Evolutionary conservation across 2,113 vertebrate species (phyloP), one percentile per base, ranked within the genome.

Genomic region (Chunga burmeisteri): DNA sequence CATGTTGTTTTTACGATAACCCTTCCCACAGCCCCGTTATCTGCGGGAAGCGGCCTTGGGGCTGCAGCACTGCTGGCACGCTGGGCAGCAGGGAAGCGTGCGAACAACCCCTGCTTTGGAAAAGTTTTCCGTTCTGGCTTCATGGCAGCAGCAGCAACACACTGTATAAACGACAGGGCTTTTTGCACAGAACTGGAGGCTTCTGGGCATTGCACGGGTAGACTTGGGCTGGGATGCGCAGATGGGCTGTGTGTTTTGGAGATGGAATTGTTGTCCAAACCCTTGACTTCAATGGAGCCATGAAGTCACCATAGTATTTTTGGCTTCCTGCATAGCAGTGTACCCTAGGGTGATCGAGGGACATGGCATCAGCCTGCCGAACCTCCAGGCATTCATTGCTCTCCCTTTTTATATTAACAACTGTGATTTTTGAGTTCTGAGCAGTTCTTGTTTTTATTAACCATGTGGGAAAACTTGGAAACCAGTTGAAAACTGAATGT

Each of bases 11-110:
- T 78, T 86, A 23, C 1, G n/a, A 83, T 71, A 83, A 90, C 59
- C 47, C 42, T 86, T 77, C 87, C 53, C 0, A 0, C 77, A 62
- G 78, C 52, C 47, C 49, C 0, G 0, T 59, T 95, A 84, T 74
- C 92, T 71, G 68, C 0, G 25, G 87, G 87, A 87, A 84, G 81
- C 0, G 29, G 61, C 95, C 70, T 81, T 85, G 94, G 62, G 44
- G 66, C 90, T 46, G 46, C 1, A 4, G 52, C 20, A 0, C 1
- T 3, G n/a, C 59, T 1, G 9, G 21, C 2, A 1, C 0, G 0
- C 36, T 0, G 3, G 81, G 15, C 1, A 1, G 19, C 42, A 5
- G 81, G 66, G 81, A 44, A 49, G 70, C 1, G 2, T 2, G 15
- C 0, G 13, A 62, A 20, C 1, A 1, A 3, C 9, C 14, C 19